Base-by-base conservation (phyloP, 37 sponge, comb jelly and placozoan genomes). In the Bolinopsis microptera region DNA sequence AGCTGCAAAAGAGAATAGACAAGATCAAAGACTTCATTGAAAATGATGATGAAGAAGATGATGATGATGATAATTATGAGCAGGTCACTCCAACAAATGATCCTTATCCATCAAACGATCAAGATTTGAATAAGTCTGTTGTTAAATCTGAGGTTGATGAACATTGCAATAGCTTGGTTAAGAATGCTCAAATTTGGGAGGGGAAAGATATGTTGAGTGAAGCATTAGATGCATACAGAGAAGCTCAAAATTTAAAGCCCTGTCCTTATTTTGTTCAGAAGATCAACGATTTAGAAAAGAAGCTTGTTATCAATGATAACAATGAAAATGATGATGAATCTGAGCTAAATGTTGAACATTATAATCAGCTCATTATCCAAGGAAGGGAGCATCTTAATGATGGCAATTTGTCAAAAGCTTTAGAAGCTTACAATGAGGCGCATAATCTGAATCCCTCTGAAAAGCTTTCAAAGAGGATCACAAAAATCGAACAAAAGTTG, bases 361-460 rank as follows among this genome's bases (percentile, higher is more conserved):
- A 86, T 27, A 86, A 86, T 40, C 9, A 39, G 16, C 48, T 86
- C 1, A 86, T 86, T 13, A 39, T 86, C 27, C 3, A 86, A 26
- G 90, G 90, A 16, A 39, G 90, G 26, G 75, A 72, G 75, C 27
- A 72, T n/a, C 75, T 72, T n/a, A 72, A 72, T 72, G 75, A 72
- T 72, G 75, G 26, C 5, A n/a, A 72, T n/a, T 24, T 72, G 75
- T 8, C 5, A 8, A 5, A 24, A n/a, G 90, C 90, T 41, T 2
- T 86, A 8, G 24, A 86, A 18, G 2, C 18, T 0, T 86, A 41
- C 28, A 22, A 86, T 5, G 90, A 86, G 39, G 90, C 90, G 0
- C 26, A 41, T 41, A 3, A 38, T 2, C 38, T 86, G 0, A n/a
- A 86, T 41, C 61, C 41, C 5, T 86, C 90, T 27, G 61, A 38